Conservation (phyloP, 2,113 vertebrate genomes). For the Cochlearius cochlearius region DNA sequence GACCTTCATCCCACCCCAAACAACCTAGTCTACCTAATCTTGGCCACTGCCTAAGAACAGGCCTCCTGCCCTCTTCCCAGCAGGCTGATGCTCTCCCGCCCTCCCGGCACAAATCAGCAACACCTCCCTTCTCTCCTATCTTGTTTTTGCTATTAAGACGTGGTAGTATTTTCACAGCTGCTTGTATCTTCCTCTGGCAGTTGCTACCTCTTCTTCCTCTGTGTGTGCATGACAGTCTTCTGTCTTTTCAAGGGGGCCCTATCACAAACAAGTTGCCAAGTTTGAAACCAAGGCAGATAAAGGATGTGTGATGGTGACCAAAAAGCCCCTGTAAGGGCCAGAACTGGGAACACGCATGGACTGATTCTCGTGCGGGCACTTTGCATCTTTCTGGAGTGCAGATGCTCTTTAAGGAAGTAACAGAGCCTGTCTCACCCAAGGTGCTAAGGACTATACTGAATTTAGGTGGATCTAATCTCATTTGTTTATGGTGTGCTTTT, state of each 20-base stretch:
- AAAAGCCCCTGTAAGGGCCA: background rate
- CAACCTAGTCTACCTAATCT: background rate
- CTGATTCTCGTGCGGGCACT: rapidly evolving
- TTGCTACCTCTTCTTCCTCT: background rate
- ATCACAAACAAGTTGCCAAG: background rate
- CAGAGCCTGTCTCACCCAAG: background rate
- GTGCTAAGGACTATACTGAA: background rate
- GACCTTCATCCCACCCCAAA: background rate
- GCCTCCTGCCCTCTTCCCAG: background rate
- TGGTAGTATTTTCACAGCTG: background rate
- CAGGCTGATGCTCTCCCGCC: background rate
- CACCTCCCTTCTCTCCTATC: background rate
- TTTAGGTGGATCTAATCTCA: background rate
- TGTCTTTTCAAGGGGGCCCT: background rate
- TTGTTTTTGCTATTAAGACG: background rate
- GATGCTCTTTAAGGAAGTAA: background rate
- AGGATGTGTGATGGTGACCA: background rate
- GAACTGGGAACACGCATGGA: background rate
- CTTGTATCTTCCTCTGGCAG: background rate
- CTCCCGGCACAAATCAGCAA: background rate
- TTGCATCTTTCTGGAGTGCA: background rate
- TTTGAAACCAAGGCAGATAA: background rate
- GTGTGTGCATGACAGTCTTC: background rate
- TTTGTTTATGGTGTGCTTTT: background rate
- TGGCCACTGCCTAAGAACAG: background rate